Percentiles rank a stretch among this genome's conserved stretches.
phyloP scores from a whole-genome alignment of 2,888 invertebrate genomes.

The Malachius bipustulatus region DNA sequence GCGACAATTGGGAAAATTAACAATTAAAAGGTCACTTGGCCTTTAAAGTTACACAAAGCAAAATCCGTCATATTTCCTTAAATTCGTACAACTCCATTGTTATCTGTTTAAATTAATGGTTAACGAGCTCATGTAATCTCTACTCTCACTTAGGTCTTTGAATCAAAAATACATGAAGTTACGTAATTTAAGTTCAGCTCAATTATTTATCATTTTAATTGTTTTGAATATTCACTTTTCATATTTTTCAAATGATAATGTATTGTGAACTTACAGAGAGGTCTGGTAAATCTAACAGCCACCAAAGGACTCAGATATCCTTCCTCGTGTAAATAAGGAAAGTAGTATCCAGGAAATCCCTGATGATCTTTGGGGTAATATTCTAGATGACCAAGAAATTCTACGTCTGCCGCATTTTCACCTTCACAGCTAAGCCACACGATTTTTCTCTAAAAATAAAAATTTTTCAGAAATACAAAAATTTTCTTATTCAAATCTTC shows the following conservation, averaged over 20 bases:
- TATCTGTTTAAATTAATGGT: too few species aligned
- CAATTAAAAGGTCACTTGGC: too few species aligned
- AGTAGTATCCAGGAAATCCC: slow-evolving; percentile 77
- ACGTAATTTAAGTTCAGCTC: too few species aligned
- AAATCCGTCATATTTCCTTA: too few species aligned
- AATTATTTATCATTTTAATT: too few species aligned
- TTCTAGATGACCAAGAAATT: slow-evolving; percentile 71
- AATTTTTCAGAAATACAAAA: background rate
- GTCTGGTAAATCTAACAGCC: slow-evolving; percentile 68
- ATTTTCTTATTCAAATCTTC: too few species aligned
- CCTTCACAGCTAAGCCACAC: slow-evolving; percentile 88
- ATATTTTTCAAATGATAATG: background rate
- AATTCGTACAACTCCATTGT: too few species aligned
- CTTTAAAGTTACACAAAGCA: too few species aligned
- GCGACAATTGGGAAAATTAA: too few species aligned
- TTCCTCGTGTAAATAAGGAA: slow-evolving; percentile 70
- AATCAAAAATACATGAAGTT: too few species aligned
- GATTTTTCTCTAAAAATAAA: slow-evolving; percentile 50
- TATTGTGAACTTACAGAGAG: slow-evolving; percentile 55
- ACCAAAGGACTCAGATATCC: slow-evolving; percentile 78
- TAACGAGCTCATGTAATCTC: too few species aligned
- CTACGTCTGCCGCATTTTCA: slow-evolving; percentile 79
- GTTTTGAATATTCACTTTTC: background rate
- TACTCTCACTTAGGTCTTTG: too few species aligned
- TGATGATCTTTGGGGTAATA: slow-evolving; percentile 56